Evolutionary conservation across 2,113 vertebrate species (phyloP).

Genomic region (Syngnathoides biaculeatus): DNA sequence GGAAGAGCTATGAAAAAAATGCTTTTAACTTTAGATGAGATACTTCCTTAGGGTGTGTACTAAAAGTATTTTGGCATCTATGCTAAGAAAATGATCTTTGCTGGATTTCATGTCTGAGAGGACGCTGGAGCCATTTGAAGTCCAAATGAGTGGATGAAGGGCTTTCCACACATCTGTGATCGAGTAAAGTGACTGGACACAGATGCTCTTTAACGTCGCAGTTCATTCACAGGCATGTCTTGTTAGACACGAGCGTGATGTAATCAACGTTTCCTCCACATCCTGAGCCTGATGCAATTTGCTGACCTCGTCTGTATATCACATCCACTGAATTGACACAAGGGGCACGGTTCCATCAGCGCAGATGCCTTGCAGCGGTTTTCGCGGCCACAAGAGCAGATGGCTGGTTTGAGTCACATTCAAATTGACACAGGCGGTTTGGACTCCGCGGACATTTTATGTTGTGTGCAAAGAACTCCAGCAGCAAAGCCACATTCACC

Average conservation of each 20-base stretch:
- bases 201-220: conserved; percentile 18
- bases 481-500: conserved; percentile 26
- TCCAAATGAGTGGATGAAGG: not conserved
- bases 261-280: conserved; percentile 14
- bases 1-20: not conserved
- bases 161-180: conserved; percentile 25
- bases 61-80: not conserved
- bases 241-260: conserved; percentile 14
- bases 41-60: not conserved
- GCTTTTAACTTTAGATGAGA: not conserved
- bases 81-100: not conserved
- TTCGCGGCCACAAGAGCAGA: conserved; percentile 17
- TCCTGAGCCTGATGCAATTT: conserved; percentile 52
- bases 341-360: conserved; percentile 23
- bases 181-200: conserved; percentile 35
- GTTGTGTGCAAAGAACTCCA: conserved; percentile 18
- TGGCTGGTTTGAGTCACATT: conserved; percentile 16
- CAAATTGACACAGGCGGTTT: conserved; percentile 14
- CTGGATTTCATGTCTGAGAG: conserved; percentile 14
- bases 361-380: not conserved
- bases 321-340: conserved; percentile 21
- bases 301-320: conserved; percentile 39
- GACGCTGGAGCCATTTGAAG: not conserved
- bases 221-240: conserved; percentile 30
- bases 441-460: conserved; percentile 32